phyloP scores from a whole-genome alignment of 2,888 invertebrate species.

The Endotricha flammealis region DNA sequence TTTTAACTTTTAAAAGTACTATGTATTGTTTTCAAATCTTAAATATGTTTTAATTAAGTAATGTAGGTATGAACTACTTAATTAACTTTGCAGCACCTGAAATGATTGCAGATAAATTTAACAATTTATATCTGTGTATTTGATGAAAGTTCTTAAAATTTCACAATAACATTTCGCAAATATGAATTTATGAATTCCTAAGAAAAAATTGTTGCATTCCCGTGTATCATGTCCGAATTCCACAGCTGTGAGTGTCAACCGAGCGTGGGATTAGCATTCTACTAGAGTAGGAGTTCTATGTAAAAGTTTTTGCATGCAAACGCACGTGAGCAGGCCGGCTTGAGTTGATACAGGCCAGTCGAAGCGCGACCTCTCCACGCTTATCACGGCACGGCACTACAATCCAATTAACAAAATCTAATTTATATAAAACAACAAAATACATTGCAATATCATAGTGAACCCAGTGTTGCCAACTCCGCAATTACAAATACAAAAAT shows the following conservation, averaged over 20 bases:
- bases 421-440: conserved; percentile 33
- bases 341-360: conserved; percentile 65
- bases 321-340: conserved; percentile 65
- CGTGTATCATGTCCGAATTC: conserved; percentile 20
- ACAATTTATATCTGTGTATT: no score
- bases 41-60: no score
- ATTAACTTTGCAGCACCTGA: no score
- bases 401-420: conserved; percentile 52
- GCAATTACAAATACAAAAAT: conserved; percentile 22
- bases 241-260: conserved; percentile 22
- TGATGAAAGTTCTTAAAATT: no score
- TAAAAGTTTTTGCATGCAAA: conserved; percentile 66
- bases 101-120: no score
- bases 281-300: conserved; percentile 50
- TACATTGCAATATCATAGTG: conserved; percentile 1
- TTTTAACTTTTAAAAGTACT: no score
- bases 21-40: no score
- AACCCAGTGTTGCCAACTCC: conserved; percentile 21
- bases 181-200: no score
- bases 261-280: conserved; percentile 34
- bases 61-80: no score
- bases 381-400: conserved; percentile 60
- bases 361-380: conserved; percentile 61
- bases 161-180: no score
- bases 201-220: no score